These are phyloP conservation scores for Coleophora deauratella DNA, from an alignment of 2,888 invertebrate genomes.

Conservation along the genomic window DNA sequence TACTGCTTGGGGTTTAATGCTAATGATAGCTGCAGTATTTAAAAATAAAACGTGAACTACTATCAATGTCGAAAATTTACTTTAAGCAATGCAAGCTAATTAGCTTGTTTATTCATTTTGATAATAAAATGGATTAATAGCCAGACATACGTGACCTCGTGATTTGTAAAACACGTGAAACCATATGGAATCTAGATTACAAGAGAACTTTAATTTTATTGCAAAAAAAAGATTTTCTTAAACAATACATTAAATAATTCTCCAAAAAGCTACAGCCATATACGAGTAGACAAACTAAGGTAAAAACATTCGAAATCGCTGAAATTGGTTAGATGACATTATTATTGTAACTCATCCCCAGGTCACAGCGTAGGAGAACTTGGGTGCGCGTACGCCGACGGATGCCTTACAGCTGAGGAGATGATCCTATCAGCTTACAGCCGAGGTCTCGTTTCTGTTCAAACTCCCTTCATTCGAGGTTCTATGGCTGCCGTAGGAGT, in stretches of 20 bases:
- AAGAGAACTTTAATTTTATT: too few relatives aligned
- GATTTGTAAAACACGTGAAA: too few relatives aligned
- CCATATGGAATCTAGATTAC: too few relatives aligned
- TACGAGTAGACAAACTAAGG: too few relatives aligned
- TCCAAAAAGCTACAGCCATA: too few relatives aligned
- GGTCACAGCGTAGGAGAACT: conserved; percentile 97
- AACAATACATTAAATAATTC: too few relatives aligned
- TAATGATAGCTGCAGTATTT: not conserved
- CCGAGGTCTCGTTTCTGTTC: conserved; percentile 82
- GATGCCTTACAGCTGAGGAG: conserved; percentile 88
- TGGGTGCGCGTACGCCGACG: conserved; percentile 96
- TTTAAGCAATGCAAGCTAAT: not conserved
- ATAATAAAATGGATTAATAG: too few relatives aligned
- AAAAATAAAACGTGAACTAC: not conserved
- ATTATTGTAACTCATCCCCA: conserved; percentile 14
- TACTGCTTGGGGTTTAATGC: not conserved
- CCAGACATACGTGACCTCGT: too few relatives aligned
- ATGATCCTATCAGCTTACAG: conserved; percentile 88
- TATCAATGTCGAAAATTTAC: not conserved
- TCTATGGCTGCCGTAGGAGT: conserved; percentile 92
- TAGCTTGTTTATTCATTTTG: not conserved
- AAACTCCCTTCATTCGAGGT: conserved; percentile 79
- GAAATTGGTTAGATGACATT: too few relatives aligned
- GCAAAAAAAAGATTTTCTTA: too few relatives aligned
- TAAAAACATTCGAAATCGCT: too few relatives aligned